These are phyloP conservation scores for Gerris buenoi DNA, from an alignment of 1,140 invertebrate genomes.

Conservation along the genomic window DNA sequence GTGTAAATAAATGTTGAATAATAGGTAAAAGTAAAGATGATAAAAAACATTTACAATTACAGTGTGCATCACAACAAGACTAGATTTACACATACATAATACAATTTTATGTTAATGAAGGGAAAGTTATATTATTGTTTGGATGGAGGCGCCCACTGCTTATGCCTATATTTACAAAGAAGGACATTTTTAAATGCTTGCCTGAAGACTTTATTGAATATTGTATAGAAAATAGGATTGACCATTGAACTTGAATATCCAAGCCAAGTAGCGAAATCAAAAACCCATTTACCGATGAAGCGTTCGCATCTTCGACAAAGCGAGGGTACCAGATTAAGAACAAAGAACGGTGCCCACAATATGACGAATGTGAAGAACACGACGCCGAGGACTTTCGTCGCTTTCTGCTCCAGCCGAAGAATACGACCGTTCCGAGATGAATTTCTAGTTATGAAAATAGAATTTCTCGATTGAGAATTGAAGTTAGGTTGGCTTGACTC, in stretches of 20 bases:
- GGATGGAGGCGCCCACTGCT: slow-evolving; percentile 22
- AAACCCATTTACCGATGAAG: slow-evolving; percentile 54
- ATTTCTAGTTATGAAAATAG: slow-evolving; percentile 62
- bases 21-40: too few species aligned
- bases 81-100: too few species aligned
- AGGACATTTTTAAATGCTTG: slow-evolving; percentile 80
- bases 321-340: slow-evolving; percentile 65
- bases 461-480: slow-evolving; percentile 51
- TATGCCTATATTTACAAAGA: slow-evolving; percentile 48
- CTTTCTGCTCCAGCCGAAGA: slow-evolving; percentile 74
- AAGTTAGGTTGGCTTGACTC: slow-evolving; percentile 21
- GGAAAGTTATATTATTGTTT: too few species aligned
- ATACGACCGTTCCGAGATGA: slow-evolving; percentile 65
- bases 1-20: too few species aligned
- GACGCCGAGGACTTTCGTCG: slow-evolving; percentile 82
- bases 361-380: slow-evolving; percentile 89
- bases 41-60: too few species aligned
- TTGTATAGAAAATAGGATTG: slow-evolving; percentile 87
- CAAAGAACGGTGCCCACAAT: slow-evolving; percentile 86
- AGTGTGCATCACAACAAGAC: too few species aligned
- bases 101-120: too few species aligned
- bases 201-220: slow-evolving; percentile 85
- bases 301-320: slow-evolving; percentile 62
- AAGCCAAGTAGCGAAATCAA: slow-evolving; percentile 76
- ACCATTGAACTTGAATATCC: slow-evolving; percentile 86